Percentiles rank a stretch among this genome's conserved stretches.
These are phyloP conservation scores for Parambassis ranga DNA, from an alignment of 2,797 vertebrate species.

Conservation along the genomic window DNA sequence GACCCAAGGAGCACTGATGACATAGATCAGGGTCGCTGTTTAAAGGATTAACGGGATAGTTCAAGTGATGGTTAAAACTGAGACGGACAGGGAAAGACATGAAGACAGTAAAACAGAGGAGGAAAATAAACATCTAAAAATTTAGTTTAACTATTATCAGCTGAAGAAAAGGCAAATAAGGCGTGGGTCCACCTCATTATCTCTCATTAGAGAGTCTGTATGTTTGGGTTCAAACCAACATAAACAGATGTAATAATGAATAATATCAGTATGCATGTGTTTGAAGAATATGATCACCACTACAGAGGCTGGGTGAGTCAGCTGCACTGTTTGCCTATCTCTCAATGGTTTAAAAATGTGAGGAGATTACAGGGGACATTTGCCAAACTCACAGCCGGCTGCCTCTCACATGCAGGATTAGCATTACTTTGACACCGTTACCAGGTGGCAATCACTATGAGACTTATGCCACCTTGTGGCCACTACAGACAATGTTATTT, in stretches of 20 bases:
- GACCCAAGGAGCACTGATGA: conserved; percentile 1
- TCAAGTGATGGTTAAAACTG: background rate
- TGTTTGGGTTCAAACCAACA: background rate
- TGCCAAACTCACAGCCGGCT: conserved; percentile 22
- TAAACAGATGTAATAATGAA: background rate
- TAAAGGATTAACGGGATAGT: background rate
- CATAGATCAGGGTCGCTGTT: background rate
- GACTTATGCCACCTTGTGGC: conserved; percentile 56
- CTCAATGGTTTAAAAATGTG: conserved; percentile 30
- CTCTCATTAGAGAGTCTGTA: background rate
- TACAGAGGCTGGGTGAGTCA: background rate
- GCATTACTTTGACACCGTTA: background rate
- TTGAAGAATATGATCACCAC: background rate
- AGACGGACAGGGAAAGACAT: background rate
- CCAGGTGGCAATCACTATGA: background rate
- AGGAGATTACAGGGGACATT: conserved; percentile 30
- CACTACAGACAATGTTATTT: background rate
- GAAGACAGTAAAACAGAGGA: background rate
- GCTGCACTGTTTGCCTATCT: conserved; percentile 9
- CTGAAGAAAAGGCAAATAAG: too few species aligned
- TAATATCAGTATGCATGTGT: background rate
- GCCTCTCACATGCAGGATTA: conserved; percentile 27
- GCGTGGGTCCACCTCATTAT: background rate
- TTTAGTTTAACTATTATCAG: too few species aligned
- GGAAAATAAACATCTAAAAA: background rate